Evolutionary conservation across 1,140 invertebrate genomes (phyloP), one percentile per base, ranked within the genome.

Genomic region (Brachionus angularis): DNA sequence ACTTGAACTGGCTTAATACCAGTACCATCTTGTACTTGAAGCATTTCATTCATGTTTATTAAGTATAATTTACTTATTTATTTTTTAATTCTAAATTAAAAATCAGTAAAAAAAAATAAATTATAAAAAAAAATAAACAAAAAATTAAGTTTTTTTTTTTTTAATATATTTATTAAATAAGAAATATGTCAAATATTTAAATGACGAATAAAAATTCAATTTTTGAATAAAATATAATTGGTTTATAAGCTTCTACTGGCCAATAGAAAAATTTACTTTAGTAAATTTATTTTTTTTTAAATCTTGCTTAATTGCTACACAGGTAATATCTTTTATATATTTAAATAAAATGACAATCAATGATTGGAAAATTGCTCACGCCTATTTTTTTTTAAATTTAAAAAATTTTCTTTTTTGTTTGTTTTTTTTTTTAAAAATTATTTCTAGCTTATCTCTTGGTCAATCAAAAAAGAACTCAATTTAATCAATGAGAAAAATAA

Each of bases 21-120:
- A n/a, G n/a, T n/a, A n/a, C n/a, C n/a, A n/a, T 58, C 53, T 36
- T 58, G 53, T 23, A 39, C 16, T 58, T 58, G 53, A n/a, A 39
- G 36, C 53, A 58, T 58, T 58, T 23, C 39, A 14, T n/a, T n/a
- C n/a, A 10, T 31, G 14, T 31, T 12, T 34, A 55, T 5, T 33
- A 21, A 18, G 23, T 33, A 7, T 34, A 36, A 25, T 55, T 55
- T 34, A 33, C 31, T 55, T 55, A 25, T 29, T 7, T 23, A 55
- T 34, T 39, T 36, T 58, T 42, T 29, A 36, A 18, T 58, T 58
- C 53, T 58, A 58, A 58, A 58, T n/a, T 18, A 58, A 39, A 36
- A 33, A 36, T 39, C 34, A 36, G 23, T 39, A 58, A 18, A 39
- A 58, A 58, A 23, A 29, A 39, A 29, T 58, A 58, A 39, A 39